A percentile compares a stretch with the other conserved stretches of the same genome.
Conservation (phyloP, 2,797 vertebrate genomes). For the Loriculus beryllinus region DNA sequence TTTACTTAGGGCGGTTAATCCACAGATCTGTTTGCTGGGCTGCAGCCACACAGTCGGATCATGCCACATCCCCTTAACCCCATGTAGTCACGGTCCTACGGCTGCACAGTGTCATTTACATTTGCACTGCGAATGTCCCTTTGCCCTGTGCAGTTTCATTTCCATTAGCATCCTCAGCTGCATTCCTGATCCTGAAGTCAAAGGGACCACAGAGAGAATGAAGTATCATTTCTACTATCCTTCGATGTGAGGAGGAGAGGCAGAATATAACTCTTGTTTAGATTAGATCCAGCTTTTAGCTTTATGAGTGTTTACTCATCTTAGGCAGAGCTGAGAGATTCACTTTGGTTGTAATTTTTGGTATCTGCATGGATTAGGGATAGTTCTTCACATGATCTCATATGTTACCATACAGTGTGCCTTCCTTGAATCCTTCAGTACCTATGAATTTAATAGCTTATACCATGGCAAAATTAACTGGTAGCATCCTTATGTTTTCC, state of each 20-base stretch:
- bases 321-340: not conserved
- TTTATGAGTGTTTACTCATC: not conserved
- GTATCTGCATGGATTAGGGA: not conserved
- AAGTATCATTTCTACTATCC: not conserved
- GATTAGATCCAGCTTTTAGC: not conserved
- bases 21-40: not conserved
- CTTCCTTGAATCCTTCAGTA: not conserved
- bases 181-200: not conserved
- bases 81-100: not conserved
- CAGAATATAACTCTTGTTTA: not conserved
- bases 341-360: not conserved
- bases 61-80: not conserved
- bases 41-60: not conserved
- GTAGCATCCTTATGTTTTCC: not conserved
- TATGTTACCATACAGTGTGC: not conserved
- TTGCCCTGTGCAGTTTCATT: fast-evolving
- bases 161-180: not conserved
- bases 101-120: not conserved
- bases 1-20: not conserved
- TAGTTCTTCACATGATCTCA: not conserved
- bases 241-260: not conserved
- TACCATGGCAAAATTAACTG: not conserved
- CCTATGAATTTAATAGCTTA: not conserved
- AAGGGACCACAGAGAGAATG: not conserved
- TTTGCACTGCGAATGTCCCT: not conserved